Base-by-base conservation (phyloP, 2,113 vertebrate species). In the Hippocampus barbouri region DNA sequence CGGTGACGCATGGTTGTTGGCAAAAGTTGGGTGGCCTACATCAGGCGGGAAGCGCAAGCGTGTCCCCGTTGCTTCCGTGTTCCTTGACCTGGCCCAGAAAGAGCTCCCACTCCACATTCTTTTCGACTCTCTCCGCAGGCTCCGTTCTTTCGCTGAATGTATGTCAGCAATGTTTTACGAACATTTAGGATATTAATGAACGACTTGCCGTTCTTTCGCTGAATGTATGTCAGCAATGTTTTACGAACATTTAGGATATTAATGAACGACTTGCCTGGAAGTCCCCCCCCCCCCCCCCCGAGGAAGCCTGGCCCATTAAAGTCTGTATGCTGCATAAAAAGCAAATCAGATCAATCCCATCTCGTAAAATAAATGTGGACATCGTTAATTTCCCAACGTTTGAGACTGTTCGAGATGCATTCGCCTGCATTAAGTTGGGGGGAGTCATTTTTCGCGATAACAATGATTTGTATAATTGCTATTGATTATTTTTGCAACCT, bases 31-130 rank as follows among this genome's bases (percentile, higher is more conserved):
- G 67, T 87, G 89, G 68, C 89, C 89, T 86, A 88, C 71, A 87
- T 90, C 25, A 78, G 25, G 41, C 72, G 69, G 49, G 63, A 15
- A 85, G 53, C 18, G 2, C 62, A 47, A 66, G 70, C 75, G 60
- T 25, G 73, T 82, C 84, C 78, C 75, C 79, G 76, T 30, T 59
- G 81, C 81, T 74, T 81, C 66, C 66, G 23, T 78, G 88, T 80
- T 86, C 85, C 66, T 18, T 57, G 51, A 69, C 67, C 76, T 84
- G 87, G 77, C 86, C 86, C 85, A 88, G 81, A 91, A 89, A 88
- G 38, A 78, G 71, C 69, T 87, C 77, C 59, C 69, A 25, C 83
- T 87, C 78, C 82, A 70, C 23, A 23, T 69, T 75, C 79, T 70
- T 73, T 79, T 65, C 60, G 49, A 64, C 21, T 75, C 57, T 67